Evolutionary conservation across 2,797 vertebrate species (phyloP).

Genomic region (Sciurus carolinensis): DNA sequence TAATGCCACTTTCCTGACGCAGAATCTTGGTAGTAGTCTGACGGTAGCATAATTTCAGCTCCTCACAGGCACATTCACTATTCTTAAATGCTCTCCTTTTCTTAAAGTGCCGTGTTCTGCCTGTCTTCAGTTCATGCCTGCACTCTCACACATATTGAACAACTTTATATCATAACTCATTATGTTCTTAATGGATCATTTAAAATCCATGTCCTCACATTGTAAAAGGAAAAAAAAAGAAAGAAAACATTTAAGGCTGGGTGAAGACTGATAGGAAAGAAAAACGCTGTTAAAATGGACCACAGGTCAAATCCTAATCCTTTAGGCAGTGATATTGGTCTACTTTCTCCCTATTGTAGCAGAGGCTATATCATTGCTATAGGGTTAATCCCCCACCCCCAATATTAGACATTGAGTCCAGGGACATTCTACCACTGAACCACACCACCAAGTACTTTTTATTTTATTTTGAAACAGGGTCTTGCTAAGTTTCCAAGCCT

Average conservation of each 20-base stretch:
- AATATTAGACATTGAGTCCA: no score
- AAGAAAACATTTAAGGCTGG: background rate
- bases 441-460: no score
- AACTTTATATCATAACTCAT: background rate
- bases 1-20: background rate
- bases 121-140: constrained; percentile 3
- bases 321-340: background rate
- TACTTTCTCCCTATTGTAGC: background rate
- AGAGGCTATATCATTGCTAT: background rate
- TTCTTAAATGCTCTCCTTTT: constrained; percentile 11
- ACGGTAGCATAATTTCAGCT: constrained; percentile 3
- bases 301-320: background rate
- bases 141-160: constrained; percentile 13
- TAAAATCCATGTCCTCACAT: constrained; percentile 57
- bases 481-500: no score
- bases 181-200: constrained; percentile 51
- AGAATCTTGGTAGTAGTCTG: background rate
- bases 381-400: no score
- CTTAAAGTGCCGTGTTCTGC: background rate
- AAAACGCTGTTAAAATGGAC: background rate
- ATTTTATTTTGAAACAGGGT: no score
- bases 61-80: background rate
- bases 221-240: constrained; percentile 19
- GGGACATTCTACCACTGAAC: no score
- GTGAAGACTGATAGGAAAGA: constrained; percentile 5